A percentile compares a stretch with the other conserved stretches of the same genome.
phyloP scores from a whole-genome alignment of 1,140 invertebrate species.

The Drosophila virilis region DNA sequence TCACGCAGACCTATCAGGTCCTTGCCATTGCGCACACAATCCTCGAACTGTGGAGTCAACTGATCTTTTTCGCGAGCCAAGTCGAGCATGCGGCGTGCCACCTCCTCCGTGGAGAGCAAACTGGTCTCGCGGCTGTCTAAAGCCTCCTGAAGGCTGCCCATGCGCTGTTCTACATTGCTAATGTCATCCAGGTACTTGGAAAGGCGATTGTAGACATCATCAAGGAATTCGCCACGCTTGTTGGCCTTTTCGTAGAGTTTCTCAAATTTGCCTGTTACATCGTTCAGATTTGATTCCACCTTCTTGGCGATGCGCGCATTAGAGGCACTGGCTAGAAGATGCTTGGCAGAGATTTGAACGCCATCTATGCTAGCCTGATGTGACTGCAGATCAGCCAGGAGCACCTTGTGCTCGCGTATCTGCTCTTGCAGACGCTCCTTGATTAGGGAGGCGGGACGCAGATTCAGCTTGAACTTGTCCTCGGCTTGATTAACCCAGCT shows the following conservation, averaged over 20 bases:
- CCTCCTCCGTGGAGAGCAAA: slow-evolving; percentile 88
- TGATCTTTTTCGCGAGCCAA: slow-evolving; percentile 85
- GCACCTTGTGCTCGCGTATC: slow-evolving; percentile 91
- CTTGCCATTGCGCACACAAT: slow-evolving; percentile 92
- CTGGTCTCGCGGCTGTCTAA: slow-evolving; percentile 90
- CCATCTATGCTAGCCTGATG: slow-evolving; percentile 93
- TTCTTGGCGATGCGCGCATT: slow-evolving; percentile 95
- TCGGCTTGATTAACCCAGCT: slow-evolving; percentile 94
- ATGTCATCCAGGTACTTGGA: slow-evolving; percentile 90
- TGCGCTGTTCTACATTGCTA: slow-evolving; percentile 89
- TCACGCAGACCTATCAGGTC: slow-evolving; percentile 94
- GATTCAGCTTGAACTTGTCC: slow-evolving; percentile 91
- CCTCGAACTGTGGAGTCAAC: slow-evolving; percentile 87
- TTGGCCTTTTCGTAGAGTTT: slow-evolving; percentile 92
- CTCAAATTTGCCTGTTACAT: slow-evolving; percentile 93
- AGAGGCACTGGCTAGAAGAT: slow-evolving; percentile 91
- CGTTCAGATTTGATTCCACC: slow-evolving; percentile 93
- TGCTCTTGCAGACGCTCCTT: slow-evolving; percentile 96
- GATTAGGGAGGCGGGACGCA: slow-evolving; percentile 93
- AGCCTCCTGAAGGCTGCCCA: slow-evolving; percentile 89
- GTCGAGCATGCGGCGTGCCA: slow-evolving; percentile 87
- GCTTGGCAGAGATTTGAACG: slow-evolving; percentile 90
- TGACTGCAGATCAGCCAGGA: slow-evolving; percentile 93
- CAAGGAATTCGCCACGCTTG: slow-evolving; percentile 92
- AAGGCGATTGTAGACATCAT: slow-evolving; percentile 91